A percentile compares a stretch with the other conserved stretches of the same genome.
These are phyloP conservation scores for Pedicia rivosa DNA, from an alignment of 2,888 invertebrate genomes.

Conservation along the genomic window DNA sequence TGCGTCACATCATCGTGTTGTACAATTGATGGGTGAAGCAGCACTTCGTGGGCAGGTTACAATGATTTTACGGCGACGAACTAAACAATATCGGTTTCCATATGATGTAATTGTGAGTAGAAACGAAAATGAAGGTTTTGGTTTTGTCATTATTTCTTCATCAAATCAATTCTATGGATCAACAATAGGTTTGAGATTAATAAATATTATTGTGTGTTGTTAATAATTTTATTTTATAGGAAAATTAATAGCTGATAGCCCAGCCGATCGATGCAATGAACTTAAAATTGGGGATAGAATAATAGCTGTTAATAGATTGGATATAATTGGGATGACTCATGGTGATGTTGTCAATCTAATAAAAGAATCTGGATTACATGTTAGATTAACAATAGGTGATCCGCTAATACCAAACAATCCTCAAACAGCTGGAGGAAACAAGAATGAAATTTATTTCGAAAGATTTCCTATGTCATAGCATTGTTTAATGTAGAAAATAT, in stretches of 20 bases:
- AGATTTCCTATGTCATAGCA: slow-evolving; percentile 1
- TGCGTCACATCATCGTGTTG: slow-evolving; percentile 85
- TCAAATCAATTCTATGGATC: slow-evolving; percentile 63
- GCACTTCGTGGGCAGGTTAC: slow-evolving; percentile 76
- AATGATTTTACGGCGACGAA: slow-evolving; percentile 50
- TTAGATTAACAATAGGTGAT: slow-evolving; percentile 59
- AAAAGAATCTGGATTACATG: slow-evolving; percentile 86
- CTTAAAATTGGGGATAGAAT: slow-evolving; percentile 91
- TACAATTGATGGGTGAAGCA: slow-evolving; percentile 80
- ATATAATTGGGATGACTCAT: slow-evolving; percentile 83
- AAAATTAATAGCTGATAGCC: slow-evolving; percentile 86
- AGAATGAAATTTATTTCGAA: slow-evolving; percentile 14
- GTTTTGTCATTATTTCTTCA: slow-evolving; percentile 95
- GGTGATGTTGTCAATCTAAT: slow-evolving; percentile 95
- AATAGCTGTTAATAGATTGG: slow-evolving; percentile 83
- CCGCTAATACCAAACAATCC: no score
- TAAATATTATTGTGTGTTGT: not conserved
- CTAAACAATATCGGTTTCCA: slow-evolving; percentile 33
- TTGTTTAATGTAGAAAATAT: no score
- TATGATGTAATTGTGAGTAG: slow-evolving; percentile 87
- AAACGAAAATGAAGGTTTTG: slow-evolving; percentile 91
- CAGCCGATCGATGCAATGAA: slow-evolving; percentile 84
- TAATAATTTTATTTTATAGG: slow-evolving; percentile 37
- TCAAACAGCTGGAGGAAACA: slow-evolving; percentile 16
- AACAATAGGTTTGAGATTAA: slow-evolving; percentile 52